Evolutionary conservation across 2,888 invertebrate species (phyloP).

Genomic region (Beris chalybata): DNA sequence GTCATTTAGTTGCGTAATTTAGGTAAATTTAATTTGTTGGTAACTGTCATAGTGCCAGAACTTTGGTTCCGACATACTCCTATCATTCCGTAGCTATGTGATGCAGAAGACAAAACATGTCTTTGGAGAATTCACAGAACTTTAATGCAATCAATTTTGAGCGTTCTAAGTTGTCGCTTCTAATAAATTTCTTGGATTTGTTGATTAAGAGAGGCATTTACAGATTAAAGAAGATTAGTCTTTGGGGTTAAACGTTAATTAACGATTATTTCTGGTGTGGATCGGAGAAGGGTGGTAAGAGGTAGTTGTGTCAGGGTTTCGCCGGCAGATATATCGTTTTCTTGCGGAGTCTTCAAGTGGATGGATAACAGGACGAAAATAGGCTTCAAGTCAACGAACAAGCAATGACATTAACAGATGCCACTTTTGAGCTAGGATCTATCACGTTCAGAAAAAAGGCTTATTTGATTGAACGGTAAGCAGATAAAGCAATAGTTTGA

Average conservation of each 20-base stretch:
- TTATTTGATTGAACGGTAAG: too few species aligned
- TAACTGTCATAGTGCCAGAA: constrained; percentile 21
- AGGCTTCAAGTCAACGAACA: neutral
- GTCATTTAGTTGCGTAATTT: constrained; percentile 35
- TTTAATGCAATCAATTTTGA: constrained; percentile 30
- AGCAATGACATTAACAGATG: constrained; percentile 19
- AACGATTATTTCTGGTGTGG: constrained; percentile 18
- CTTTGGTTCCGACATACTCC: neutral
- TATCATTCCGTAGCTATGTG: neutral
- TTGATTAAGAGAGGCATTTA: constrained; percentile 25
- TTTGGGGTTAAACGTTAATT: constrained; percentile 25
- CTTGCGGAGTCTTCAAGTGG: constrained; percentile 5
- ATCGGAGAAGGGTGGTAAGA: constrained; percentile 4
- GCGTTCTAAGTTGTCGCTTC: constrained; percentile 28
- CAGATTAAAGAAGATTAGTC: constrained; percentile 21
- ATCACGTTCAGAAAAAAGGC: too few species aligned
- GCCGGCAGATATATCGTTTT: too few species aligned
- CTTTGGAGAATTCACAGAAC: constrained; percentile 18
- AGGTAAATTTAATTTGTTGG: constrained; percentile 34
- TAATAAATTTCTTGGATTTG: constrained; percentile 21
- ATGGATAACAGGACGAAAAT: constrained; percentile 2
- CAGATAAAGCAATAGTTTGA: too few species aligned
- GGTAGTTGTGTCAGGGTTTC: neutral
- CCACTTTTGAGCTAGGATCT: too few species aligned
- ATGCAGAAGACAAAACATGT: constrained; percentile 19